Base-by-base conservation (phyloP, 2,113 vertebrate genomes). In the Todiramphus chloris region DNA sequence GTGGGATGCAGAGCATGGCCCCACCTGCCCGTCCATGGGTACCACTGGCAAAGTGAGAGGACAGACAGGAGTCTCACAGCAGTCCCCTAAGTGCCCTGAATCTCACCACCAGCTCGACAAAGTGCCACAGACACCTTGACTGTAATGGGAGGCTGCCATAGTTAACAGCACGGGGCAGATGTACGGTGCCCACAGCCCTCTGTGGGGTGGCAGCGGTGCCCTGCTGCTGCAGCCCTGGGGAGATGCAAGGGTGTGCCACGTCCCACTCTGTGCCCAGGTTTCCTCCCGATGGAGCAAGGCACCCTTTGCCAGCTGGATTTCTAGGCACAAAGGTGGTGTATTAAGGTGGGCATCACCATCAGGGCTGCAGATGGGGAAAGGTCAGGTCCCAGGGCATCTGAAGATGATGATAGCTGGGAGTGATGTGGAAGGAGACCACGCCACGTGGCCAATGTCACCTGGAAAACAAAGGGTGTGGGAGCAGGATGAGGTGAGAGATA, bases 361-460 rank as follows among this genome's bases (percentile, higher is more conserved):
- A 43, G 70, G 31, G 41, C 17, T 83, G 17, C 23, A 14, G 39
- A 31, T 53, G 28, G 20, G 20, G 66, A 81, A 58, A 69, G 16
- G 24, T 14, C 8, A 43, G 4, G 11, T 80, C 33, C 18, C 0
- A 0, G 3, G 15, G 27, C 28, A 41, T 5, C 48, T 39, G n/a
- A 41, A 72, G 44, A 23, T 77, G 33, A 64, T 86, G 25, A 14
- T 6, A 5, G 14, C 7, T 64, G 23, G 14, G 13, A 23, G 24
- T 56, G 31, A 41, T 9, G 5, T 59, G 13, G 76, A 75, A 76
- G 31, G 23, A 91, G 11, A 67, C 6, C 13, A 21, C 0, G 1
- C 17, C 2, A 2, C 0, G 0, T 44, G 31, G 39, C 48, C 11
- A 4, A 9, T 33, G 41, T 51, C 41, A 79, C 30, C 18, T 41